phyloP scores from a whole-genome alignment of 2,888 invertebrate species.

The Coelinius sp. region DNA sequence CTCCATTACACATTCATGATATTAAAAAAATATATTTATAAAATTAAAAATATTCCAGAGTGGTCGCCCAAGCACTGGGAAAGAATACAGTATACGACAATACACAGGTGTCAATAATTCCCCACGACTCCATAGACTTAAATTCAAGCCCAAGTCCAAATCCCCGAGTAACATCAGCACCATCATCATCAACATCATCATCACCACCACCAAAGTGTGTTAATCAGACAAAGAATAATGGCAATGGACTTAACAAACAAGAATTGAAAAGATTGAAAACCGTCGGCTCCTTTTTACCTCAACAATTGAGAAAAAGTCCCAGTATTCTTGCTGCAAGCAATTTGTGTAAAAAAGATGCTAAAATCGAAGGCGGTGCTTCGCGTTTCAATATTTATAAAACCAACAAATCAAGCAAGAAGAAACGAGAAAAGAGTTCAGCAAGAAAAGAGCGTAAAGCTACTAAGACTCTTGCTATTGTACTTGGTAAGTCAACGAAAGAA shows the following conservation, averaged over 20 bases:
- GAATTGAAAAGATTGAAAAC: conserved; percentile 64
- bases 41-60: conserved; percentile 61
- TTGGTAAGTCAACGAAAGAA: conserved; percentile 80
- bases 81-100: conserved; percentile 65
- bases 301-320: conserved; percentile 61
- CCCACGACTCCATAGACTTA: conserved; percentile 61
- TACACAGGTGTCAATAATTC: conserved; percentile 48
- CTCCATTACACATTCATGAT: too few relatives aligned
- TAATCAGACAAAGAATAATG: conserved; percentile 58
- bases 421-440: conserved; percentile 93
- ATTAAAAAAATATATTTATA: too few relatives aligned
- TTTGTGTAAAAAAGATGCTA: conserved; percentile 78
- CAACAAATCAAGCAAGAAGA: conserved; percentile 95
- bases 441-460: conserved; percentile 98
- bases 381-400: conserved; percentile 94
- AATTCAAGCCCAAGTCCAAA: conserved; percentile 67
- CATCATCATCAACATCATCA: conserved; percentile 66
- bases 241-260: conserved; percentile 60
- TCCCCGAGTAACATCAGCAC: conserved; percentile 62
- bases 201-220: conserved; percentile 54
- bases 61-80: conserved; percentile 64
- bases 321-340: conserved; percentile 68
- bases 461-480: conserved; percentile 97
- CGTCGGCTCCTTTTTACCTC: conserved; percentile 61
- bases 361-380: conserved; percentile 78